These are phyloP conservation scores for Rhopalosiphum padi DNA, from an alignment of 1,140 invertebrate species.

Conservation along the genomic window DNA sequence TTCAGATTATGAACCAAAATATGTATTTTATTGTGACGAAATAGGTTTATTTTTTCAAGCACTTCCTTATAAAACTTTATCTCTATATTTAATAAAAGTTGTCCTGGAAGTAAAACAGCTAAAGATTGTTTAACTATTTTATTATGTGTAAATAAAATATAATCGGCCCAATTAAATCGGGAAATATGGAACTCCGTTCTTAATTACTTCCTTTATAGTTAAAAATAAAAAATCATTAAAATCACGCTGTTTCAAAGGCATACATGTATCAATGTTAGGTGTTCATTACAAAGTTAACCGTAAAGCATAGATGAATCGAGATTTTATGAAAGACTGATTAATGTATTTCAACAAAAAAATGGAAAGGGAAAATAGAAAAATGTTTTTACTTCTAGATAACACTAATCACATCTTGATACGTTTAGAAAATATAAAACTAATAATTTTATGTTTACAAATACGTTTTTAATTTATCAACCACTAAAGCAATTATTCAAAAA, in stretches of 20 bases:
- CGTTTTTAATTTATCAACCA: neutral
- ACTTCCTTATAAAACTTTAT: conserved; percentile 57
- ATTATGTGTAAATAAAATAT: conserved; percentile 64
- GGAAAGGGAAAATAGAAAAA: neutral
- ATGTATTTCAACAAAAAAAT: neutral
- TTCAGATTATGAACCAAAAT: neutral
- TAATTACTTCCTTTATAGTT: conserved; percentile 61
- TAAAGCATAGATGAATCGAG: neutral
- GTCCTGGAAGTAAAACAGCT: conserved; percentile 64
- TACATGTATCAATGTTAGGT: neutral
- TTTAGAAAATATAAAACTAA: neutral
- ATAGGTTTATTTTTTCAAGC: conserved; percentile 52
- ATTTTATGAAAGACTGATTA: neutral
- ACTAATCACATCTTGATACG: neutral
- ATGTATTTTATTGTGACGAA: conserved; percentile 34
- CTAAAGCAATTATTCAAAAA: neutral
- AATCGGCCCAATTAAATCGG: too few species aligned
- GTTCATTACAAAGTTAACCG: neutral
- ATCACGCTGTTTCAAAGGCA: conserved; percentile 67
- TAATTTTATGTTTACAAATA: neutral
- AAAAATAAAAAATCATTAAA: conserved; percentile 66
- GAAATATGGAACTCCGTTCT: conserved; percentile 64
- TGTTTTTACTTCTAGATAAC: neutral
- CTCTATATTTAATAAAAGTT: conserved; percentile 63
- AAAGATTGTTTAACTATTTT: conserved; percentile 66